Base-by-base conservation (phyloP, 1,140 invertebrate species). In the Caerostris darwini region DNA sequence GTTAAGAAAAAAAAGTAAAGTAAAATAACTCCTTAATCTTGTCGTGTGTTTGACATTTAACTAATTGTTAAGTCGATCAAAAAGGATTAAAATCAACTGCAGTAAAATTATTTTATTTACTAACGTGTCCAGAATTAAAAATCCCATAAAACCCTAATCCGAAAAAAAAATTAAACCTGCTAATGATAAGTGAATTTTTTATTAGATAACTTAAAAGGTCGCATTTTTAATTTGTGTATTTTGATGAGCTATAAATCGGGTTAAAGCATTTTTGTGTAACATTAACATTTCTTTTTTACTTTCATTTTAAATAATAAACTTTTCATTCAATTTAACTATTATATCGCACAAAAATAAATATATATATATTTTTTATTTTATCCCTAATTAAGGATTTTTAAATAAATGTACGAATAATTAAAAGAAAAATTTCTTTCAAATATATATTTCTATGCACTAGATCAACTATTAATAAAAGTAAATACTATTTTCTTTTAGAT, bases 181-280 rank as follows among this genome's bases (percentile, higher is more conserved):
- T 50, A 7, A 14, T 10, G 71, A 50, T 34, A 77, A 34, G 3
- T 19, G 53, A 8, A 77, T 0, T 50, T 10, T 50, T 34, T n/a
- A n/a, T 12, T 77, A 5, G 53, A 77, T 77, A 50, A 14, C 50
- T 71, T 77, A 14, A 34, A 77, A 53, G 71, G 8, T 50, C 50
- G 8, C 5, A 50, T 10, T 34, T 77, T 77, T 77, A 77, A 14
- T 12, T 12, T 14, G 5, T 5, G 71, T 1, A 12, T 77, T 77
- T 50, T 77, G 14, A 77, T 77, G 71, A 77, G 34, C 34, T 10
- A 8, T 77, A 77, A n/a, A 77, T 77, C 71, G 71, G 71, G 50
- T 77, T 77, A 77, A 53, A 7, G 4, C 3, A 50, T 77, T 77
- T 34, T n/a, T n/a, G n/a, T n/a, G n/a, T n/a, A n/a, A n/a, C n/a